These are phyloP conservation scores for Myiotriccus ornatus DNA, from an alignment of 2,797 vertebrate species.

Conservation along the genomic window DNA sequence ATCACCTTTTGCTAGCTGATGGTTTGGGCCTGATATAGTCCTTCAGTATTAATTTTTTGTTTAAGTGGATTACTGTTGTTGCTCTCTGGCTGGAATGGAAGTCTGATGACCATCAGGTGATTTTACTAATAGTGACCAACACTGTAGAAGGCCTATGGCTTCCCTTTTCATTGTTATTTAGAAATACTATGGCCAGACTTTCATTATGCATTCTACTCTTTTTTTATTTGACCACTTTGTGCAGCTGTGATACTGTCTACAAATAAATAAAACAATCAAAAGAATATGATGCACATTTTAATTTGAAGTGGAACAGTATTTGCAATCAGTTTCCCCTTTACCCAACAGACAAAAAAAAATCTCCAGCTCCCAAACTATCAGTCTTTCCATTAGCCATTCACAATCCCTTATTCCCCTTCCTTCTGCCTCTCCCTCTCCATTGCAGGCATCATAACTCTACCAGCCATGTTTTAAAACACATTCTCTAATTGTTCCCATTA, in stretches of 20 bases:
- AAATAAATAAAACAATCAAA: not conserved
- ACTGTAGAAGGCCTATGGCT: not conserved
- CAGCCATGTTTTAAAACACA: conserved; percentile 22
- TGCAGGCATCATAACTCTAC: conserved; percentile 2
- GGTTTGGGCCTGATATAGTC: not conserved
- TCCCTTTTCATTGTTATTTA: not conserved
- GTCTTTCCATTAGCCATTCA: not conserved
- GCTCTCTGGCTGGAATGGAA: not conserved
- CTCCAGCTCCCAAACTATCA: not conserved
- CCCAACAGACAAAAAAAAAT: not conserved
- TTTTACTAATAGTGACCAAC: not conserved
- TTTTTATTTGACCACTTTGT: not conserved
- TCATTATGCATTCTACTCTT: not conserved
- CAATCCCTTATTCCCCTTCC: not conserved
- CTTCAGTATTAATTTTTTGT: not conserved
- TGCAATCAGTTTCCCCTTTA: not conserved
- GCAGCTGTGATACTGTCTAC: not conserved
- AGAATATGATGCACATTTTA: not conserved
- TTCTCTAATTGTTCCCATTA: conserved; percentile 63
- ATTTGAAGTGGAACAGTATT: not conserved
- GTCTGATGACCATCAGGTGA: not conserved
- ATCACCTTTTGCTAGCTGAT: not conserved
- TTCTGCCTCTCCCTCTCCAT: not conserved
- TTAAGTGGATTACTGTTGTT: not conserved
- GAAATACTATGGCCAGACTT: not conserved